Percentiles rank a stretch among this genome's conserved stretches.
phyloP scores from a whole-genome alignment of 2,113 vertebrate genomes.

The Zingel zingel region DNA sequence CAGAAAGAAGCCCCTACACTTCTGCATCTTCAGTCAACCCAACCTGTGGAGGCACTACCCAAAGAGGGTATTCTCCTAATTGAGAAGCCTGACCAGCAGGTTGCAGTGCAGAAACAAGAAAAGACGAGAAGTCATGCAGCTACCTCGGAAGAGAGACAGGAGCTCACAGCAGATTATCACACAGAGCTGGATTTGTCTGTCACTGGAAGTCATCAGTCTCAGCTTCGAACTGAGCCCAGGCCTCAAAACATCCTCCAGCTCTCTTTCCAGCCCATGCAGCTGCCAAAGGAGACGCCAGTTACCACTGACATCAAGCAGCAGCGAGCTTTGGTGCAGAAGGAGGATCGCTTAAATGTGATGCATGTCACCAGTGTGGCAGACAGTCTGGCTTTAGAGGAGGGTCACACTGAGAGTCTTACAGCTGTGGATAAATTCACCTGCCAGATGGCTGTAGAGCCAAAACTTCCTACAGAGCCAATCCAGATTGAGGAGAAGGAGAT shows the following conservation, averaged over 20 bases:
- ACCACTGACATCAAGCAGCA: slow-evolving; percentile 78
- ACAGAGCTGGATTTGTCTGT: slow-evolving; percentile 76
- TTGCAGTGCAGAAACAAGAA: slow-evolving; percentile 83
- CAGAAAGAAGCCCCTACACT: slow-evolving; percentile 74
- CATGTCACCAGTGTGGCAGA: slow-evolving; percentile 82
- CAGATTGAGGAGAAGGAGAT: slow-evolving; percentile 81
- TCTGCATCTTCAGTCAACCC: slow-evolving; percentile 83
- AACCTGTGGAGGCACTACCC: slow-evolving; percentile 75
- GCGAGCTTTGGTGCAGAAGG: slow-evolving; percentile 85
- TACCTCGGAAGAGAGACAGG: slow-evolving; percentile 81
- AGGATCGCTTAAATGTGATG: slow-evolving; percentile 83
- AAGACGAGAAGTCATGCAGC: slow-evolving; percentile 78
- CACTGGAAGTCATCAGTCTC: slow-evolving; percentile 72
- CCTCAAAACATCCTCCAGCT: slow-evolving; percentile 79
- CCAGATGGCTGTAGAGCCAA: slow-evolving; percentile 80
- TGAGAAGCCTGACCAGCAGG: slow-evolving; percentile 79
- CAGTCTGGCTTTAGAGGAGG: slow-evolving; percentile 80
- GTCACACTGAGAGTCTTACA: slow-evolving; percentile 77
- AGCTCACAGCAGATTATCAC: slow-evolving; percentile 80
- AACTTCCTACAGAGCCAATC: slow-evolving; percentile 79
- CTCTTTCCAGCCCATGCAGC: slow-evolving; percentile 78
- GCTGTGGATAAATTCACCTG: slow-evolving; percentile 74
- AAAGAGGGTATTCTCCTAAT: slow-evolving; percentile 84
- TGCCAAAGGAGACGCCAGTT: slow-evolving; percentile 85
- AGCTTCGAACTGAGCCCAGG: slow-evolving; percentile 74